Evolutionary conservation across 2,888 invertebrate species (phyloP), one percentile per base, ranked within the genome.

Genomic region (Agonopterix alstromeriana): DNA sequence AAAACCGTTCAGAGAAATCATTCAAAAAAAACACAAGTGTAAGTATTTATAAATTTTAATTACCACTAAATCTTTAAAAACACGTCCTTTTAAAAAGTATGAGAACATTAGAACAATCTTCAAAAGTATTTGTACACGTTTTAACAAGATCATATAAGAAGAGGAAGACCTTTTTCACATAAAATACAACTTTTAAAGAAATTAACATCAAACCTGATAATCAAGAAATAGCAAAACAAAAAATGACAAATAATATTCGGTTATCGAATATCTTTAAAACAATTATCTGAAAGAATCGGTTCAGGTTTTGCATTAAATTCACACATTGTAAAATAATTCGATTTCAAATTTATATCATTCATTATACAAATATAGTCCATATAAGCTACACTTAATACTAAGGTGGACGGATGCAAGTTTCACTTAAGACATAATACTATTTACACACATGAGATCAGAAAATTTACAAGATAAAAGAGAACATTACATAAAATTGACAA

Each of bases 361-460:
- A n/a, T 38, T 38, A 3, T 38, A 38, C 38, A 38, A 14, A 45
- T 45, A 36, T 35, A 46, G 8, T 36, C 14, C 14, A 36, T 42
- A 42, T n/a, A 46, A 41, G 12, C 17, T 42, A 41, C 10, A 42
- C 11, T 41, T 46, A 36, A 42, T n/a, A 42, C 11, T 42, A 11
- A 12, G 48, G 53, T 65, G 77, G 77, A 77, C 72, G 76, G 75
- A 62, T 57, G 46, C 46, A 53, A 49, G 53, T 10, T 14, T 63
- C 56, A 61, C 65, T 63, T 58, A 57, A 62, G 58, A 55, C 55
- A 62, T 61, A 62, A 60, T 64, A 42, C 10, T 82, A 83, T 83
- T 70, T 80, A 85, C 74, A 82, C 53, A 69, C 52, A 77, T 87
- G 86, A 87, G 86, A 87, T 87, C 86, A 86, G 77, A 78, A 69